A percentile compares a stretch with the other conserved stretches of the same genome.
These are phyloP conservation scores for Pseudocheirus occidentalis DNA, from an alignment of 2,797 vertebrate species.

Conservation along the genomic window DNA sequence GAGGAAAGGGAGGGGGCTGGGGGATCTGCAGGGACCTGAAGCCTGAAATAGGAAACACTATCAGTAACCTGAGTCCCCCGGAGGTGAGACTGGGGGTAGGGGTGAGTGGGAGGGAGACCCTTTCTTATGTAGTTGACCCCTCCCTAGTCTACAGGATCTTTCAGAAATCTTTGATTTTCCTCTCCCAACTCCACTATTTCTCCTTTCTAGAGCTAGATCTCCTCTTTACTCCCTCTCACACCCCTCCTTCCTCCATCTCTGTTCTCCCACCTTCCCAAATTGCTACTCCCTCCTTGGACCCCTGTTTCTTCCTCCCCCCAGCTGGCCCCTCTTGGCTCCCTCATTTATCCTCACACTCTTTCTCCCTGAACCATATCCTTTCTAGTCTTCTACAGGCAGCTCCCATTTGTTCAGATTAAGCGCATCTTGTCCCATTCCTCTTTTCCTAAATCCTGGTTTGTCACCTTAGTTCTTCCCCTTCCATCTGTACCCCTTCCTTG, in stretches of 20 bases:
- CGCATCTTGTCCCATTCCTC: background rate
- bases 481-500: background rate
- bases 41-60: slow-evolving; percentile 68
- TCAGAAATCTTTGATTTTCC: slow-evolving; percentile 12
- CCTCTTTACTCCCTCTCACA: background rate
- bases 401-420: background rate
- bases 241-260: background rate
- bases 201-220: background rate
- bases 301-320: background rate
- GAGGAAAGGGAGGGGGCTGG: slow-evolving; percentile 37
- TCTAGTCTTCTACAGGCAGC: background rate
- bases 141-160: slow-evolving; percentile 54
- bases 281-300: background rate
- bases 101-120: background rate
- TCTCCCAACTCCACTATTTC: slow-evolving; percentile 32
- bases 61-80: slow-evolving; percentile 51
- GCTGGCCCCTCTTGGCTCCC: background rate
- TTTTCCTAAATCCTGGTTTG: background rate
- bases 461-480: background rate
- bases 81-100: slow-evolving; percentile 10
- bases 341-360: background rate
- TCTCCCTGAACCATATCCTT: background rate
- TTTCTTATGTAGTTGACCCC: slow-evolving; percentile 23
- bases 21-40: background rate
- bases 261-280: background rate